Percentiles rank a stretch among this genome's conserved stretches.
Conservation (phyloP, 2,797 vertebrate genomes). For the Glossophaga mutica region DNA sequence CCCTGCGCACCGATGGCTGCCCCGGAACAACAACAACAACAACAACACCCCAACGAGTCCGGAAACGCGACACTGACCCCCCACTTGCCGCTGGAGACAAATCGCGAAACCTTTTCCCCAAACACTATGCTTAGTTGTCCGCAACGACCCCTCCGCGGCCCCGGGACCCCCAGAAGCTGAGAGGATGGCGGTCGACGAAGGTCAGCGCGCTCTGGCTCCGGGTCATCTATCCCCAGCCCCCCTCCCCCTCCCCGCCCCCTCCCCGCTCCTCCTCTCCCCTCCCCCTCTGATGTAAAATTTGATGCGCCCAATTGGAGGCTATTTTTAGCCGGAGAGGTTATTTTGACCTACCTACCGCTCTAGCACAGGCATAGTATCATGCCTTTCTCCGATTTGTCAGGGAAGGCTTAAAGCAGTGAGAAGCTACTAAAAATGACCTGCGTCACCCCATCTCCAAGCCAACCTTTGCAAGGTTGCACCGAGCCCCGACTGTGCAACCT, state of each 20-base stretch:
- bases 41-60: too few relatives aligned
- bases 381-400: rapidly evolving
- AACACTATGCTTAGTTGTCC: not conserved
- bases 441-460: not conserved
- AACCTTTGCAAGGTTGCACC: too few relatives aligned
- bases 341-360: rapidly evolving
- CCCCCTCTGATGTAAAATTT: not conserved
- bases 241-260: too few relatives aligned
- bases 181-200: not conserved
- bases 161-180: rapidly evolving
- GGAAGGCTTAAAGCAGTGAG: not conserved
- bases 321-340: rapidly evolving
- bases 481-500: not conserved
- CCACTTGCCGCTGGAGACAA: not conserved
- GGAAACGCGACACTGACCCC: not conserved
- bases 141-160: rapidly evolving
- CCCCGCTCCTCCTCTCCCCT: too few relatives aligned
- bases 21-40: too few relatives aligned
- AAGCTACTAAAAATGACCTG: not conserved
- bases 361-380: rapidly evolving
- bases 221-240: not conserved
- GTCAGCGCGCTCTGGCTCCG: not conserved
- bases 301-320: not conserved
- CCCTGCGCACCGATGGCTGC: not conserved
- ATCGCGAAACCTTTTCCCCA: rapidly evolving